Evolutionary conservation across 2,113 vertebrate species (phyloP), one percentile per base, ranked within the genome.

Genomic region (Leiothrix lutea): DNA sequence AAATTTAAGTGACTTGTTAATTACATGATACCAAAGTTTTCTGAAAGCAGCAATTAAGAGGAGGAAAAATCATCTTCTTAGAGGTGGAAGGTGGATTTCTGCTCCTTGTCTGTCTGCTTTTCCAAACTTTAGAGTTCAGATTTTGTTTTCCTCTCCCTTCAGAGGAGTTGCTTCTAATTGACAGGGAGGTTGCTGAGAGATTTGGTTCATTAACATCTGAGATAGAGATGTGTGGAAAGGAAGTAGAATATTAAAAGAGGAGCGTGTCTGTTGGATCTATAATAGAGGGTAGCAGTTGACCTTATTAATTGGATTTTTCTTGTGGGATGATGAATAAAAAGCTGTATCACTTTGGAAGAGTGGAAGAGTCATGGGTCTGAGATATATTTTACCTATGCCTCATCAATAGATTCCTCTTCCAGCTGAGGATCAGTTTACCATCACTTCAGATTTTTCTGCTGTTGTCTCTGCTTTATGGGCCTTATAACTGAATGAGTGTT

Each of bases 1-100:
- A 66, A 57, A 90, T 94, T 81, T 80, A 81, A 91, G 61, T 74
- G 87, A 65, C 77, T 90, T 70, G 25, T 83, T 95, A 86, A 70
- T 83, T 33, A 11, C 25, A 33, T 8, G 28, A 20, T 88, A 42
- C 45, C 35, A 18, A 54, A 88, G 25, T 88, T 95, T 87, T 69
- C 33, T 82, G 45, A 70, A 79, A 86, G 62, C 54, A 57, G 47
- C 77, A 66, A 90, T 79, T 88, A 69, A 29, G 28, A 72, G 53
- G 54, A 61, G 70, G 25, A n/a, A 66, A 54, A 78, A 40, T 35
- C 17, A 54, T 77, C 51, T 83, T 90, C 56, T 73, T 35, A 57
- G 85, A 77, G 42, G 77, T 70, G 91, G 36, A 53, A 85, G 56
- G 62, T 80, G 62, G 36, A 65, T 95, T 95, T 90, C 50, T 84